Evolutionary conservation across 2,797 vertebrate species (phyloP).

Genomic region (Acropternis orthonyx): DNA sequence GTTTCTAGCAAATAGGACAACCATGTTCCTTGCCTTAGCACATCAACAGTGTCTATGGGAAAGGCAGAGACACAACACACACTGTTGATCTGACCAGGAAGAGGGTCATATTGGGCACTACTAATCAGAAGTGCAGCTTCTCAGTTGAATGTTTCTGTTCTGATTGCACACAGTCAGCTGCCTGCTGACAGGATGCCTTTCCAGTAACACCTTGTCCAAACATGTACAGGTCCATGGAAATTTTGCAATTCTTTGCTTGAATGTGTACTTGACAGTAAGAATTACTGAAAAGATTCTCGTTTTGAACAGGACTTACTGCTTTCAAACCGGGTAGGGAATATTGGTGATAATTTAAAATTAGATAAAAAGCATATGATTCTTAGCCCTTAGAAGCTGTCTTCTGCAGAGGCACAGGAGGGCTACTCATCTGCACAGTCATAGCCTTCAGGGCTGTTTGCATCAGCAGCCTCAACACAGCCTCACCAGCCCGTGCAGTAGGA

Average conservation of each 20-base stretch:
- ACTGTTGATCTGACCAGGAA: not conserved
- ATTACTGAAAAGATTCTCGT: not conserved
- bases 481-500: not conserved
- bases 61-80: not conserved
- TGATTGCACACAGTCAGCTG: not conserved
- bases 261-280: not conserved
- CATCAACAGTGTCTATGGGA: not conserved
- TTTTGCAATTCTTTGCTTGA: not conserved
- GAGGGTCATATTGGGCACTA: not conserved
- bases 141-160: not conserved
- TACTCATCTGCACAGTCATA: not conserved
- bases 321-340: not conserved
- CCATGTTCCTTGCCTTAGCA: not conserved
- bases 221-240: not conserved
- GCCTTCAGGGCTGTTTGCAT: not conserved
- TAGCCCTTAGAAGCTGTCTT: not conserved
- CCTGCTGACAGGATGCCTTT: not conserved
- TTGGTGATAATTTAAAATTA: not conserved
- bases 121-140: not conserved
- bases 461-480: not conserved
- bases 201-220: not conserved
- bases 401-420: not conserved
- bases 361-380: not conserved
- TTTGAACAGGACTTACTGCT: not conserved
- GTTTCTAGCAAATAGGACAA: not conserved